phyloP scores from a whole-genome alignment of 2,797 vertebrate species.

The Cynodonichthys magdalenae region DNA sequence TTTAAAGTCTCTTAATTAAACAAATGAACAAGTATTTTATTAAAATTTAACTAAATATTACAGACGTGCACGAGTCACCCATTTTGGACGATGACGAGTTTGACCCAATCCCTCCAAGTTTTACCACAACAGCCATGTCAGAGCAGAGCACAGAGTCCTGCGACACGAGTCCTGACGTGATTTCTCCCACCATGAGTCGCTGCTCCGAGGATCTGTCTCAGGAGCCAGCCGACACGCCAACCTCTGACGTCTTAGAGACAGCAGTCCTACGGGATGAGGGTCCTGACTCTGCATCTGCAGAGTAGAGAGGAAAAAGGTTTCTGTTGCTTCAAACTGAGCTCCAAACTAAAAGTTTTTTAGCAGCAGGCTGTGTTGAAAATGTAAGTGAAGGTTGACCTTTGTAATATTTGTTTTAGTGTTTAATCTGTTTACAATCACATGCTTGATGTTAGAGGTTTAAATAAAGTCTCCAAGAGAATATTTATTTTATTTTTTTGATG shows the following conservation, averaged over 20 bases:
- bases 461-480: slow-evolving; percentile 21
- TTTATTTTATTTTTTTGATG: slow-evolving; percentile 30
- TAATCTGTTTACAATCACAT: slow-evolving; percentile 5
- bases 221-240: slow-evolving; percentile 80
- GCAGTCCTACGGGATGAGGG: slow-evolving; percentile 78
- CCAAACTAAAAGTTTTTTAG: slow-evolving; percentile 22
- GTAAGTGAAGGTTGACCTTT: slow-evolving; percentile 18
- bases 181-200: slow-evolving; percentile 90
- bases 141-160: slow-evolving; percentile 96
- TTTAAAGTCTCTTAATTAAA: too few relatives aligned
- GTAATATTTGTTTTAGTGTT: slow-evolving; percentile 16
- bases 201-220: slow-evolving; percentile 94
- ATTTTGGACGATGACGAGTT: slow-evolving; percentile 89
- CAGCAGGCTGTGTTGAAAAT: slow-evolving; percentile 26
- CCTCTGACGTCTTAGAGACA: slow-evolving; percentile 79
- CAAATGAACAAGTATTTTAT: background rate
- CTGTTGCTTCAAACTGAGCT: slow-evolving; percentile 18
- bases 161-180: slow-evolving; percentile 91
- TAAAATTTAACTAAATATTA: background rate
- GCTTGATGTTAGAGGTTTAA: slow-evolving; percentile 6
- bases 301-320: slow-evolving; percentile 48
- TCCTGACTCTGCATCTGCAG: slow-evolving; percentile 77
- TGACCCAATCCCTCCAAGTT: slow-evolving; percentile 84
- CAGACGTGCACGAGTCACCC: slow-evolving; percentile 89
- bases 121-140: slow-evolving; percentile 86